A percentile compares a stretch with the other conserved stretches of the same genome.
Conservation (phyloP, 2,888 invertebrate species). For the Andrena fulva region DNA sequence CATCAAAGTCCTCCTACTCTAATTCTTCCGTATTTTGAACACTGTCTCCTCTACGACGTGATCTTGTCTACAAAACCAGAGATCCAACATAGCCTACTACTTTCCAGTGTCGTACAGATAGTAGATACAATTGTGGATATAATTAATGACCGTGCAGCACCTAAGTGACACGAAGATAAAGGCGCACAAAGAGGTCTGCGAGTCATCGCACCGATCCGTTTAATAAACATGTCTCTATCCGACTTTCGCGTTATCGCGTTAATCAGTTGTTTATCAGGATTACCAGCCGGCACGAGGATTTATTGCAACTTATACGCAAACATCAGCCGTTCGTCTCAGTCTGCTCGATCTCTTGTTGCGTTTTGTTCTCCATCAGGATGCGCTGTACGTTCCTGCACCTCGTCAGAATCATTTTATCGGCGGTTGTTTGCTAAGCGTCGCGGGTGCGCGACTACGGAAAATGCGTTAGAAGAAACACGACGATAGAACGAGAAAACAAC, state of each 20-base stretch:
- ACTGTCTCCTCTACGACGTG: too few species aligned
- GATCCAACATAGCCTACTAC: background rate
- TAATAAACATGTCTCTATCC: background rate
- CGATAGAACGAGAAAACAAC: constrained; percentile 2
- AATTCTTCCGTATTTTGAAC: too few species aligned
- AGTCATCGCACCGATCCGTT: background rate
- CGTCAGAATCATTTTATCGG: constrained; percentile 21
- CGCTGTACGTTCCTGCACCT: background rate
- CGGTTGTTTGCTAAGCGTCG: constrained; percentile 7
- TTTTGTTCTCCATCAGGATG: background rate
- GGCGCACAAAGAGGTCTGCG: background rate
- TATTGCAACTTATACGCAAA: background rate
- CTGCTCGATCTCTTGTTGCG: background rate
- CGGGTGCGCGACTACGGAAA: background rate
- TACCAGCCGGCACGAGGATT: background rate
- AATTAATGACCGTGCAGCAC: too few species aligned
- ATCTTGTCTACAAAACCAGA: background rate
- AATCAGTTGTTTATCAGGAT: constrained; percentile 7
- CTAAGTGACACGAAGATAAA: background rate
- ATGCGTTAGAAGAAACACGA: background rate
- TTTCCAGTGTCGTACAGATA: background rate
- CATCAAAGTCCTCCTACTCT: too few species aligned
- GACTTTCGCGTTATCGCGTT: constrained; percentile 36
- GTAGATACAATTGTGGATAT: background rate
- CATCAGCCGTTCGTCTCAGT: background rate